These are phyloP conservation scores for Gasterosteus nipponicus DNA, from an alignment of 2,113 vertebrate genomes.

Conservation along the genomic window DNA sequence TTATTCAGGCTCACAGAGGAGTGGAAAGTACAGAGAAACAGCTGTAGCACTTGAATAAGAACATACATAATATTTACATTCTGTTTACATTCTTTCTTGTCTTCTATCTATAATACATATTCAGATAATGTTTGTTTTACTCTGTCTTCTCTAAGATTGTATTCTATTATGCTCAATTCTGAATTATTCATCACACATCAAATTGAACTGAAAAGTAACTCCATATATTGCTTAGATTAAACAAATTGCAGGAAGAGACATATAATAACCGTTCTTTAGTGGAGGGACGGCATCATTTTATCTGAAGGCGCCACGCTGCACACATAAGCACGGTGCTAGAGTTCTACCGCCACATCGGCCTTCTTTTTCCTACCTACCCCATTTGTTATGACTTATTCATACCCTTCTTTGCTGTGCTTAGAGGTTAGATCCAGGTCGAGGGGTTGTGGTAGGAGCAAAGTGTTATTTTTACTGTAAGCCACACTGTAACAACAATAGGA, in stretches of 20 bases:
- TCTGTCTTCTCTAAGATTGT: neutral
- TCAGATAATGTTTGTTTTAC: neutral
- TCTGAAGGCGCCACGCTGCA: constrained; percentile 20
- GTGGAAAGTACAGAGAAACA: constrained; percentile 50
- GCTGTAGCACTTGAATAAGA: constrained; percentile 49
- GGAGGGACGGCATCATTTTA: neutral
- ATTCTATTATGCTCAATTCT: neutral
- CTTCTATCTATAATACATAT: constrained; percentile 19
- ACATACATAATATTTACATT: constrained; percentile 26
- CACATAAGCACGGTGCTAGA: constrained; percentile 1
- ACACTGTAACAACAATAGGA: constrained; percentile 77
- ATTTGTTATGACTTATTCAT: constrained; percentile 68
- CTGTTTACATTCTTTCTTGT: neutral
- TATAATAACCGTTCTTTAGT: neutral
- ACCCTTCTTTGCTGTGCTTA: constrained; percentile 37
- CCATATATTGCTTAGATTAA: neutral
- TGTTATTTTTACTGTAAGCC: constrained; percentile 80
- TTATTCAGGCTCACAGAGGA: constrained; percentile 50
- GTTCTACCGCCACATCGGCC: neutral
- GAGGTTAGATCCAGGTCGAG: constrained; percentile 71
- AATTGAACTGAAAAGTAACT: neutral
- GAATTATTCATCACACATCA: neutral
- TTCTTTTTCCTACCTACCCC: constrained; percentile 39
- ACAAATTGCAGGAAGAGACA: constrained; percentile 16
- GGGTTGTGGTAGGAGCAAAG: constrained; percentile 72